Evolutionary conservation across 2,888 invertebrate species (phyloP).

Genomic region (Epistrophe grossulariae): DNA sequence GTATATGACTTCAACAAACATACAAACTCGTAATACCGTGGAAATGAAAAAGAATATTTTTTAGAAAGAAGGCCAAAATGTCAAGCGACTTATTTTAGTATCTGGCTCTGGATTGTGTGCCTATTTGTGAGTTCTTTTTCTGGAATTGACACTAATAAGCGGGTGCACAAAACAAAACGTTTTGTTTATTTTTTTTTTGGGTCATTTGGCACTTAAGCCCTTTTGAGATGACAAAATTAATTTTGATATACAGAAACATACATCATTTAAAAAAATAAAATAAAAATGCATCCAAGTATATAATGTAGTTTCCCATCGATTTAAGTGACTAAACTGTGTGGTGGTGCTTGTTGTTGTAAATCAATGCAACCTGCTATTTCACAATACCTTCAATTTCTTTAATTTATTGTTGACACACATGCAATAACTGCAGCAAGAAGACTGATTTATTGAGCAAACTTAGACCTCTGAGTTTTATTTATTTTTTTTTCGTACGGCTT

Average conservation of each 20-base stretch:
- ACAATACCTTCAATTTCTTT: slow-evolving; percentile 28
- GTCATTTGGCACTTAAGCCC: slow-evolving; percentile 60
- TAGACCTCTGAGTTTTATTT: slow-evolving; percentile 49
- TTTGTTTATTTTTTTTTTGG: slow-evolving; percentile 50
- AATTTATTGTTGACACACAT: slow-evolving; percentile 63
- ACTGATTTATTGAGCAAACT: slow-evolving; percentile 42
- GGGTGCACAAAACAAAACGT: not conserved
- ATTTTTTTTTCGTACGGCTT: slow-evolving; percentile 8
- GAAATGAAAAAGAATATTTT: slow-evolving; percentile 23
- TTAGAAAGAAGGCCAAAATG: slow-evolving; percentile 64
- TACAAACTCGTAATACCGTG: slow-evolving; percentile 14
- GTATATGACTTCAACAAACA: slow-evolving; percentile 21
- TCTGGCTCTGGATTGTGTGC: slow-evolving; percentile 13
- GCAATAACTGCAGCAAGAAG: slow-evolving; percentile 42
- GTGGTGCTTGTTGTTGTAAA: slow-evolving; percentile 10
- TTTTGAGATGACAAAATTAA: slow-evolving; percentile 51
- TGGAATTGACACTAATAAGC: slow-evolving; percentile 57
- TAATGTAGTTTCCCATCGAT: slow-evolving; percentile 16
- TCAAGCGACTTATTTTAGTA: slow-evolving; percentile 62
- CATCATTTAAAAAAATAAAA: not conserved
- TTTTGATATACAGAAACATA: not conserved
- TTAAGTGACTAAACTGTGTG: not conserved
- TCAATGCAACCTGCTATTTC: slow-evolving; percentile 48
- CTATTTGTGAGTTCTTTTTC: slow-evolving; percentile 20
- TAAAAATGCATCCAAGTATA: not conserved